phyloP scores from a whole-genome alignment of 2,888 invertebrate species.

The Eupithecia pulchellata region DNA sequence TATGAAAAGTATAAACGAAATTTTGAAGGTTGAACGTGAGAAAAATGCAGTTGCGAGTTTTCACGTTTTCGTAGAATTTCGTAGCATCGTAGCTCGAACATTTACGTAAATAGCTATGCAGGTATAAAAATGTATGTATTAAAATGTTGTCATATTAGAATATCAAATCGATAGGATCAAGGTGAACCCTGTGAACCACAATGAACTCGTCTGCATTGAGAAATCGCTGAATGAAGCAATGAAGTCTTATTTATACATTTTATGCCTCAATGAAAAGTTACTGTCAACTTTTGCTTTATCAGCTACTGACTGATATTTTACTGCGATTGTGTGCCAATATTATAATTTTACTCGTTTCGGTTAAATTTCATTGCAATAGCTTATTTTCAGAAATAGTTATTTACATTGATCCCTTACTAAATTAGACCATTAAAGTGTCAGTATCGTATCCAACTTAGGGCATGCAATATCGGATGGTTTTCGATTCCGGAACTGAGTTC shows the following conservation, averaged over 20 bases:
- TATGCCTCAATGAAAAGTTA: slow-evolving; percentile 11
- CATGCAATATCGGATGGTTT: too few species aligned
- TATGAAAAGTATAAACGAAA: not conserved
- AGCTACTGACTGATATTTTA: not conserved
- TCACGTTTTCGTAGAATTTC: slow-evolving; percentile 19
- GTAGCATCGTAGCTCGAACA: slow-evolving; percentile 20
- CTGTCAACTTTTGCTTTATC: slow-evolving; percentile 18
- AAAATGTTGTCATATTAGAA: slow-evolving; percentile 8
- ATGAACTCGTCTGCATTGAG: slow-evolving; percentile 21
- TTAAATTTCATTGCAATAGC: not conserved
- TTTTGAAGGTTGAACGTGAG: not conserved
- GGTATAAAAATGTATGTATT: slow-evolving; percentile 1
- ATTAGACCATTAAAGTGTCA: too few species aligned
- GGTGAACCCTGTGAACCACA: slow-evolving; percentile 18
- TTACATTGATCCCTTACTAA: too few species aligned
- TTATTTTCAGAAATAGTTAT: not conserved
- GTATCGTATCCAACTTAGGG: too few species aligned
- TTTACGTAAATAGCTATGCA: slow-evolving; percentile 1
- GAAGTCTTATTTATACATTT: slow-evolving; percentile 20
- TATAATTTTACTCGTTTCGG: not conserved
- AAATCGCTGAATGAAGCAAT: slow-evolving; percentile 12
- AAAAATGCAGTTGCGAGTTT: not conserved
- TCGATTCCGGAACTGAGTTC: too few species aligned
- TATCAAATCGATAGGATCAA: slow-evolving; percentile 20
- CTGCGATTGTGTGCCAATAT: not conserved